Evolutionary conservation across 2,113 vertebrate species (phyloP).

Genomic region (Rhodinocichla rosea): DNA sequence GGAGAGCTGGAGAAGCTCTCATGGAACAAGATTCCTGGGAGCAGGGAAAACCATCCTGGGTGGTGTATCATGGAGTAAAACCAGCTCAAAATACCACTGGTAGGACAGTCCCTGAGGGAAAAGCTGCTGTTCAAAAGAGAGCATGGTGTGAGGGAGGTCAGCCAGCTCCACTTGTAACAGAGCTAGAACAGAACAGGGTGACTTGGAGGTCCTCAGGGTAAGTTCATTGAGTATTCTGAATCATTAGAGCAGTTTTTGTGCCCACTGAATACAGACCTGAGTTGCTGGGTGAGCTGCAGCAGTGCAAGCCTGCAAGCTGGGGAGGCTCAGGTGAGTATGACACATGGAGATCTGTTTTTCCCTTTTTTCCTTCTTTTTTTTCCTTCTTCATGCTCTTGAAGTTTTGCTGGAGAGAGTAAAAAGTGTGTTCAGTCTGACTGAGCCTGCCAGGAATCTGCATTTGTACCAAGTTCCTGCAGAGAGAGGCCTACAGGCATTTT

Average conservation of each 20-base stretch:
- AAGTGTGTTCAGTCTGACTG: not conserved
- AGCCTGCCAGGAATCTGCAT: not conserved
- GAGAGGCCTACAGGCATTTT: not conserved
- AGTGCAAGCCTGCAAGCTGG: not conserved
- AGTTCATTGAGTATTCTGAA: not conserved
- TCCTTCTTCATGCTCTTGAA: not conserved
- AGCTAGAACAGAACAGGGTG: rapidly evolving
- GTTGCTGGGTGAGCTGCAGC: not conserved
- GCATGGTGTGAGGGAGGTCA: not conserved
- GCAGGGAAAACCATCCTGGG: not conserved
- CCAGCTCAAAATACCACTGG: rapidly evolving
- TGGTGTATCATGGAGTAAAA: not conserved
- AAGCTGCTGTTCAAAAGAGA: not conserved
- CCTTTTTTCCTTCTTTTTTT: rapidly evolving
- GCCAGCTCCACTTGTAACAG: rapidly evolving
- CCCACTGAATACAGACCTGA: not conserved
- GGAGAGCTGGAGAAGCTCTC: not conserved
- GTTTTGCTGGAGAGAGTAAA: not conserved
- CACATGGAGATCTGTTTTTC: not conserved
- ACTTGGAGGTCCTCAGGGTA: rapidly evolving
- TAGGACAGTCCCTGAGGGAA: not conserved
- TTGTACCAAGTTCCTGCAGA: not conserved
- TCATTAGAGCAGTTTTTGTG: not conserved
- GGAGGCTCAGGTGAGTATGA: not conserved
- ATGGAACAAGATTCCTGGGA: not conserved